Base-by-base conservation (phyloP, 2,888 invertebrate species). In the Calliopum simillimum region DNA sequence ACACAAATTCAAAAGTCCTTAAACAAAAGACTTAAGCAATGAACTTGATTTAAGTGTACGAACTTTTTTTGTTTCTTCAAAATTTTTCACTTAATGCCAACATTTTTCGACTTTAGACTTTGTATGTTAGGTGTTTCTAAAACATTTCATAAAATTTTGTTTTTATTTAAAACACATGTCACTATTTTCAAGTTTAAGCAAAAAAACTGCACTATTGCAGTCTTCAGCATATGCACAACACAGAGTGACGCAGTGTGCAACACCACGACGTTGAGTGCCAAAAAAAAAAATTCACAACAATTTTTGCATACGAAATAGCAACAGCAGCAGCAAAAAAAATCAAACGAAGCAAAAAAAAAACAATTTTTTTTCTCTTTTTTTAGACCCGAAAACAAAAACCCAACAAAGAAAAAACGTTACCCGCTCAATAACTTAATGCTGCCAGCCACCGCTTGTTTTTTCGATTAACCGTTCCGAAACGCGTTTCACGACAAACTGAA, bases 401-500 rank as follows among this genome's bases (percentile, higher is more conserved):
- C n/a, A 55, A 25, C 55, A 55, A 55, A 14, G 19, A 41, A 43
- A 61, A 46, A 4, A 16, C 13, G 49, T 49, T 33, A 33, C 33
- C 33, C 33, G 33, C 33, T 33, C 33, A 33, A 33, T 33, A 33
- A 8, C 33, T 33, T 33, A 33, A 5, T 33, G 33, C 33, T 33
- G 33, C 8, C 8, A 8, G n/a, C n/a, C n/a, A 3, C 47, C 25
- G 23, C 55, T 55, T 16, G 23, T 25, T 61, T 21, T 46, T 61
- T 16, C 23, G 5, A 14, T 21, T 14, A 19, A 72, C 73, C 68
- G 70, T 65, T 72, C 68, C 51, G 67, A 71, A 69, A 69, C 74
- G 68, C 74, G 71, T 73, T 72, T 69, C 67, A 71, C 73, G 72
- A 75, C 68, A 72, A 72, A 75, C 74, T 75, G 73, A 75, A 69